Evolutionary conservation across 2,113 vertebrate genomes (phyloP).

Genomic region (Seriola aureovittata): DNA sequence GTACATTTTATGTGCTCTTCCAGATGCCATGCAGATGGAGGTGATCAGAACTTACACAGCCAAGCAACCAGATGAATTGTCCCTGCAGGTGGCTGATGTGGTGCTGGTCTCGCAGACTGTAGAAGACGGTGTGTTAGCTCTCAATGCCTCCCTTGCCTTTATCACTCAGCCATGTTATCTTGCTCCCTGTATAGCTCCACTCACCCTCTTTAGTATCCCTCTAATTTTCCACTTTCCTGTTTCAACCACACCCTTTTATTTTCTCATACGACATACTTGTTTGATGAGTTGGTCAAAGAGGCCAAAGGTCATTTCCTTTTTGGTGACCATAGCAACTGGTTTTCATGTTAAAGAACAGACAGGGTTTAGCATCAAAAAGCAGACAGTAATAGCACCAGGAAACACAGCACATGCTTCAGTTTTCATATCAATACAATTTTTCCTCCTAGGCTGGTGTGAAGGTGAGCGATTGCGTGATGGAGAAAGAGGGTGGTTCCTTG

Average conservation of each 20-base stretch:
- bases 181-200: not conserved
- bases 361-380: slow-evolving; percentile 64
- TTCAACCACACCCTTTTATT: not conserved
- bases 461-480: slow-evolving; percentile 94
- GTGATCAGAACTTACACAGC: slow-evolving; percentile 92
- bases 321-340: slow-evolving; percentile 49
- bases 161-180: not conserved
- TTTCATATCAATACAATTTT: not conserved
- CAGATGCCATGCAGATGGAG: slow-evolving; percentile 93
- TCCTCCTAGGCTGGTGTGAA: slow-evolving; percentile 92
- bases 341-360: slow-evolving; percentile 39
- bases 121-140: slow-evolving; percentile 86
- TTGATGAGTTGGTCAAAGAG: too few relatives aligned
- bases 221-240: not conserved
- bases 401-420: not conserved
- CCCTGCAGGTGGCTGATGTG: slow-evolving; percentile 96
- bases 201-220: slow-evolving; percentile 22
- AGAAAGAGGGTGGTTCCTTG: slow-evolving; percentile 93
- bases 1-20: not conserved
- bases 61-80: slow-evolving; percentile 94
- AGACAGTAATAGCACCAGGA: not conserved
- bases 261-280: too few relatives aligned
- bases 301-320: slow-evolving; percentile 29
- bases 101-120: slow-evolving; percentile 92
- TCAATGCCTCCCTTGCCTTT: not conserved